These are phyloP conservation scores for Phrynosoma platyrhinos DNA, from an alignment of 2,113 vertebrate species.

Conservation along the genomic window DNA sequence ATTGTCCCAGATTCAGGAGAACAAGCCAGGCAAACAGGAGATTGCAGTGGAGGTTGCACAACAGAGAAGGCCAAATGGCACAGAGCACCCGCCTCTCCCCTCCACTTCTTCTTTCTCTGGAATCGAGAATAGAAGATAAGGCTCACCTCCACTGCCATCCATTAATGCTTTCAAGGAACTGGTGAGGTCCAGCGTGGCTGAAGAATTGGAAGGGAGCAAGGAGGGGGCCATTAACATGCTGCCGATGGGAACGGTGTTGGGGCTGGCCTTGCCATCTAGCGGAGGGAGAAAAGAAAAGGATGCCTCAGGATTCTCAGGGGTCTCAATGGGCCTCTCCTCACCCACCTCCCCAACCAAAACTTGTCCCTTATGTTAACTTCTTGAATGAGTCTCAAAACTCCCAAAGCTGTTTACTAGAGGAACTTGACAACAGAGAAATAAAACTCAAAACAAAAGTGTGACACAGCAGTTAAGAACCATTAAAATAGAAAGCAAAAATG, in stretches of 20 bases:
- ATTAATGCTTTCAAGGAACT: slow-evolving; percentile 85
- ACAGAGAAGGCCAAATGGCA: not conserved
- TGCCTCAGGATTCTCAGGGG: not conserved
- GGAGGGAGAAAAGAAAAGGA: not conserved
- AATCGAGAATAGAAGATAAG: not conserved
- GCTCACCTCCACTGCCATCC: slow-evolving; percentile 85
- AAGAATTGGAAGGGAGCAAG: slow-evolving; percentile 78
- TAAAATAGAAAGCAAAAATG: too few relatives aligned
- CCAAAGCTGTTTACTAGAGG: too few relatives aligned
- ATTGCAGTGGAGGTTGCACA: not conserved
- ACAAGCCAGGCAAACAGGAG: not conserved
- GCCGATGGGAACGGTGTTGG: slow-evolving; percentile 82
- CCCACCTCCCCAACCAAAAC: too few relatives aligned
- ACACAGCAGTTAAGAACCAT: too few relatives aligned
- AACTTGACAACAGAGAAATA: too few relatives aligned
- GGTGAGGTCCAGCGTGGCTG: slow-evolving; percentile 85
- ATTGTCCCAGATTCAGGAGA: too few relatives aligned
- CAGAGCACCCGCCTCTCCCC: not conserved
- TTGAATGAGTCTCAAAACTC: too few relatives aligned
- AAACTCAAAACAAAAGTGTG: too few relatives aligned
- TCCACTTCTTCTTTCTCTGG: too few relatives aligned
- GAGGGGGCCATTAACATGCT: slow-evolving; percentile 82
- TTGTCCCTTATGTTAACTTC: too few relatives aligned
- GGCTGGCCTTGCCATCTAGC: slow-evolving; percentile 86
- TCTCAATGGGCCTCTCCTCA: slow-evolving; percentile 36